Percentiles rank a stretch among this genome's conserved stretches.
Conservation (phyloP, 2,888 invertebrate genomes). For the Linnaemya tessellans region DNA sequence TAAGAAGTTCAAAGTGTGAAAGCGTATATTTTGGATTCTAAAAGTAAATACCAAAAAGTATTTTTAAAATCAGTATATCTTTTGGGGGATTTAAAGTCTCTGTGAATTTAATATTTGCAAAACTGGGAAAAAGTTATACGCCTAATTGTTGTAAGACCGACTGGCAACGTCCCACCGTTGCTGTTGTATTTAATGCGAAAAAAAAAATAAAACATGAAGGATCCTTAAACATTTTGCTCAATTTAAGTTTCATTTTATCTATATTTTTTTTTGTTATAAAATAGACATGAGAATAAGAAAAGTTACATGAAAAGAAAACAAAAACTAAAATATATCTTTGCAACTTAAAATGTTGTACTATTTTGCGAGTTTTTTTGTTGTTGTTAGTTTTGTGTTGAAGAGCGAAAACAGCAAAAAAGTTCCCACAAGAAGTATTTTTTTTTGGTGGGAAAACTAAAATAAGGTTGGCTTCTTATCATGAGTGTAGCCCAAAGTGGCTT, state of each 20-base stretch:
- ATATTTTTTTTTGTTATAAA: background rate
- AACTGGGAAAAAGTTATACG: no score
- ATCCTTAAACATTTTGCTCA: background rate
- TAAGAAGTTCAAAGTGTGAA: no score
- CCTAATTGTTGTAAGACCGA: background rate
- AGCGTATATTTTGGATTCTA: no score
- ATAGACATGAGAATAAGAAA: background rate
- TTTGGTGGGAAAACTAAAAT: conserved; percentile 45
- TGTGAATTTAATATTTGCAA: no score
- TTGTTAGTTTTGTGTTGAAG: conserved; percentile 33
- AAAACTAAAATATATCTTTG: conserved; percentile 26
- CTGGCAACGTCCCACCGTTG: background rate
- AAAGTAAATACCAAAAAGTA: no score
- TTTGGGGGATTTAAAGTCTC: no score
- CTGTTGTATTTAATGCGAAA: conserved; percentile 14
- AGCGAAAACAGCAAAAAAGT: conserved; percentile 1
- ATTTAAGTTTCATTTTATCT: background rate
- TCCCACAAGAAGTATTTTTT: conserved; percentile 19
- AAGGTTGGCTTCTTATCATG: conserved; percentile 29
- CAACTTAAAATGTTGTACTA: conserved; percentile 27
- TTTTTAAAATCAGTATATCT: no score
- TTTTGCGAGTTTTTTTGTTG: conserved; percentile 17
- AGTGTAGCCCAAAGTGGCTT: conserved; percentile 33
- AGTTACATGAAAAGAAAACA: background rate
- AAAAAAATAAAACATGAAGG: background rate